A percentile compares a stretch with the other conserved stretches of the same genome.
These are phyloP conservation scores for Drosophila eugracilis DNA, from an alignment of 1,140 invertebrate genomes.

Conservation along the genomic window DNA sequence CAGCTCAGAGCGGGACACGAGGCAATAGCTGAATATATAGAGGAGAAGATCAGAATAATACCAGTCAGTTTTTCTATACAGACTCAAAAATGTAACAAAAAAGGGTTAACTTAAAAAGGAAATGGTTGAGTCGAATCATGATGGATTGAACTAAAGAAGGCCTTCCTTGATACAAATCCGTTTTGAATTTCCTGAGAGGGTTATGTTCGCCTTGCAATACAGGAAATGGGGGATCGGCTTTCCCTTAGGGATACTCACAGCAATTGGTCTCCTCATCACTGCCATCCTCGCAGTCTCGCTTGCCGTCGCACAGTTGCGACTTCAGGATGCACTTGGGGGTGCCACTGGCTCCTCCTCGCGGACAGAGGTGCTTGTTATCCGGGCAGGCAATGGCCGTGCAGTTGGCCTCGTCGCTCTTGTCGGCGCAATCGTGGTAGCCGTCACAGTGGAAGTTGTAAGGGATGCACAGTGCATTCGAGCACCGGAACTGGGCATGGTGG, in stretches of 20 bases:
- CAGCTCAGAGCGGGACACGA: conserved; percentile 93
- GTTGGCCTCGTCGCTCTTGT: conserved; percentile 95
- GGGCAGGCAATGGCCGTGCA: conserved; percentile 95
- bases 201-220: neutral
- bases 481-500: conserved; percentile 95
- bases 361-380: conserved; percentile 96
- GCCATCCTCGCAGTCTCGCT: conserved; percentile 94
- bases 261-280: conserved; percentile 95
- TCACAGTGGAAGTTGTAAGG: conserved; percentile 93
- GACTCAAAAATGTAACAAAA: too few relatives aligned
- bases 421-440: conserved; percentile 93
- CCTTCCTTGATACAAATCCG: neutral
- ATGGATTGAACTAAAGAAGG: too few relatives aligned
- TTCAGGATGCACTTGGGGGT: conserved; percentile 94
- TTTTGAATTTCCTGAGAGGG: neutral
- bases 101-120: too few relatives aligned
- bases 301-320: conserved; percentile 94
- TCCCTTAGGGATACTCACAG: conserved; percentile 88
- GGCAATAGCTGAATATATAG: conserved; percentile 87
- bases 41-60: conserved; percentile 54
- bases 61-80: neutral
- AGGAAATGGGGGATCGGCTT: neutral
- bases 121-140: too few relatives aligned
- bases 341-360: conserved; percentile 89
- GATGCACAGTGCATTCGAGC: conserved; percentile 96